These are phyloP conservation scores for Hystrix brachyura DNA, from an alignment of 2,113 vertebrate species.

Conservation along the genomic window DNA sequence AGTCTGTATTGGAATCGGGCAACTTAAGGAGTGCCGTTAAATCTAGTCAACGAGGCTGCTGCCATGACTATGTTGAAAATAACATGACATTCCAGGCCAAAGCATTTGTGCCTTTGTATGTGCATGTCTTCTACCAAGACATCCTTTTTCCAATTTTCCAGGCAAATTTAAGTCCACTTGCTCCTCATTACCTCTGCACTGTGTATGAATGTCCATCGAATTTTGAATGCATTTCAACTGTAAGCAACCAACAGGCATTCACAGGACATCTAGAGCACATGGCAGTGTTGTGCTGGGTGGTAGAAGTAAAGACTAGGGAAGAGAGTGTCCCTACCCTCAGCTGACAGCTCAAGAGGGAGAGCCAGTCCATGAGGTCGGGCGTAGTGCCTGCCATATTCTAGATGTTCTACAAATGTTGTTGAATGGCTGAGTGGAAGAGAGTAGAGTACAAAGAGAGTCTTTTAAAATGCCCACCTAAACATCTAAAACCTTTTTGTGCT, in stretches of 20 bases:
- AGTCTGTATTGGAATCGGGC: not conserved
- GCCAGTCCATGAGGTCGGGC: rapidly evolving
- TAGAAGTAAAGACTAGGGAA: not conserved
- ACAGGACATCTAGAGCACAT: not conserved
- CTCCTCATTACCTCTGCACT: not conserved
- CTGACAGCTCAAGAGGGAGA: not conserved
- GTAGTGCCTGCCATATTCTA: not conserved
- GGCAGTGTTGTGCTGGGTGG: not conserved
- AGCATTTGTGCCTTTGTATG: not conserved
- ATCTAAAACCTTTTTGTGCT: not conserved
- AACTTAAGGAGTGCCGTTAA: not conserved
- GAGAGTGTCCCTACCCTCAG: too few relatives aligned
- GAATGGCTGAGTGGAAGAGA: not conserved
- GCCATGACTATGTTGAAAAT: not conserved
- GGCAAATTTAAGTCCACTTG: not conserved
- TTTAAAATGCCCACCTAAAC: not conserved
- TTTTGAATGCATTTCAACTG: not conserved
- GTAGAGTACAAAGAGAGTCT: not conserved
- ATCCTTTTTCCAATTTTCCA: not conserved
- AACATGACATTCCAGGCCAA: not conserved
- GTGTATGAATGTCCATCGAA: not conserved
- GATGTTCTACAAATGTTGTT: not conserved
- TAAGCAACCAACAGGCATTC: not conserved
- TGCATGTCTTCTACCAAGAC: not conserved
- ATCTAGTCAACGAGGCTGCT: not conserved